A percentile compares a stretch with the other conserved stretches of the same genome.
Conservation (phyloP, 2,113 vertebrate species). For the Neogobius melanostomus region DNA sequence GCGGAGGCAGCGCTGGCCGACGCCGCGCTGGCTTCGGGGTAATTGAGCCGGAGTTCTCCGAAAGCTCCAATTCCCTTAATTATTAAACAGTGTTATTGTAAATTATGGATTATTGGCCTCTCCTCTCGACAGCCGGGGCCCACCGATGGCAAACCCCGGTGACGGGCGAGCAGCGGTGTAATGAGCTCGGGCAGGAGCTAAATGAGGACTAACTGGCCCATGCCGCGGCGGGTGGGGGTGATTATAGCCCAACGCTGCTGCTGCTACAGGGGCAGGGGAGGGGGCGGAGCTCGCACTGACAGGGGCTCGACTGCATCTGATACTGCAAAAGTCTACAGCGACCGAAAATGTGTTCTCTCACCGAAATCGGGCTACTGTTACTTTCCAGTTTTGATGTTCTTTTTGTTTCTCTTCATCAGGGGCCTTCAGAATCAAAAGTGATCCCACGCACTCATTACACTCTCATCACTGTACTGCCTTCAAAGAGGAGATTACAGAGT, state of each 20-base stretch:
- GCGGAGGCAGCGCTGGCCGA: slow-evolving; percentile 27
- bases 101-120: slow-evolving; percentile 71
- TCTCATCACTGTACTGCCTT: no score
- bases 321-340: no score
- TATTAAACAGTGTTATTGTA: slow-evolving; percentile 71
- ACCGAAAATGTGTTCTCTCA: no score
- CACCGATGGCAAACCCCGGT: slow-evolving; percentile 21
- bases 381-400: no score
- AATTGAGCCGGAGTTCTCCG: slow-evolving; percentile 63
- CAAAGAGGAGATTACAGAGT: no score
- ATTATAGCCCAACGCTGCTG: not conserved
- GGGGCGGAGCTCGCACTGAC: no score
- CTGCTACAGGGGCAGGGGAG: not conserved
- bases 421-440: no score
- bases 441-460: no score
- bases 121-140: slow-evolving; percentile 14
- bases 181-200: slow-evolving; percentile 20
- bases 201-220: slow-evolving; percentile 1
- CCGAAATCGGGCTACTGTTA: no score
- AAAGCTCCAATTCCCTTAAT: slow-evolving; percentile 65
- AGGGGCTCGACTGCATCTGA: no score
- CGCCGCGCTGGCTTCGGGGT: slow-evolving; percentile 30
- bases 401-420: no score
- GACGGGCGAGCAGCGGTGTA: slow-evolving; percentile 7
- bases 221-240: not conserved